Percentiles rank a stretch among this genome's conserved stretches.
These are phyloP conservation scores for Ptychobarbus kaznakovi DNA, from an alignment of 2,797 vertebrate genomes.

Conservation along the genomic window DNA sequence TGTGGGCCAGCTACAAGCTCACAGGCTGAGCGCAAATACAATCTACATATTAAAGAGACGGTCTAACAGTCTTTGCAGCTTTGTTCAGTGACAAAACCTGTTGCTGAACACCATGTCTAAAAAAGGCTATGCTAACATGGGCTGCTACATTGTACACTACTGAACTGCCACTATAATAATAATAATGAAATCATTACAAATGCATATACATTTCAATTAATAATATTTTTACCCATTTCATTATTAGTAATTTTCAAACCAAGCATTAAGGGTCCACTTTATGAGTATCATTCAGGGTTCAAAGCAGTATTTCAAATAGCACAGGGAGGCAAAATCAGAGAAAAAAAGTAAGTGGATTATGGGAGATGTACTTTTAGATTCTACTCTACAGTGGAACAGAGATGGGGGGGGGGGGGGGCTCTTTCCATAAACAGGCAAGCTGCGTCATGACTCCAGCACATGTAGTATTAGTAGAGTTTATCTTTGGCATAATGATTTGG, in stretches of 20 bases:
- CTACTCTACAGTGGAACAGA: conserved; percentile 63
- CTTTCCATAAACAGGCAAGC: conserved; percentile 25
- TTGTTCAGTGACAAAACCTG: conserved; percentile 20
- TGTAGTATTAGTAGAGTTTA: not conserved
- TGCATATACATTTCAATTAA: too few relatives aligned
- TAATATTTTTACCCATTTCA: too few relatives aligned
- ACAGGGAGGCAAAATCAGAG: conserved; percentile 13
- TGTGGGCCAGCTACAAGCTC: conserved; percentile 45
- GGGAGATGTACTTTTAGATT: conserved; percentile 68
- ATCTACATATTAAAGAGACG: conserved; percentile 57
- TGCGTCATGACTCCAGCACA: conserved; percentile 16
- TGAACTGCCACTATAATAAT: not conserved
- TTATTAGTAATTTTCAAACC: not conserved
- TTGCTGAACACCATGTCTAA: not conserved
- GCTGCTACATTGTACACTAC: not conserved
- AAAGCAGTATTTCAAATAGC: not conserved
- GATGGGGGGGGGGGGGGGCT: conserved; percentile 55
- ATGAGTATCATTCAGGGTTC: not conserved
- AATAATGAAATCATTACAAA: not conserved
- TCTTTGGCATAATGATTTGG: not conserved
- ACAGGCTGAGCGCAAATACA: conserved; percentile 47
- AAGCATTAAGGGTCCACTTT: not conserved
- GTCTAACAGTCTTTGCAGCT: conserved; percentile 32
- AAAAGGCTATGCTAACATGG: not conserved
- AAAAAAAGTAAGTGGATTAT: conserved; percentile 74